phyloP scores from a whole-genome alignment of 2,113 vertebrate species.

The human region GRCh38 chr9:23589501-23590000 shows the following conservation, averaged over 20 bases:
- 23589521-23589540: background rate
- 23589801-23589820: background rate
- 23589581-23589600: background rate
- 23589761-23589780: background rate
- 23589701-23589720: background rate
- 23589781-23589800: background rate
- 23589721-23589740: background rate
- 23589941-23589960: background rate
- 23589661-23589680: background rate
- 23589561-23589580: background rate
- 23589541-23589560: background rate
- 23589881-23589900: background rate
- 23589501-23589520: background rate
- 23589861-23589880: background rate
- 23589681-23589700: background rate
- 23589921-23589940: background rate
- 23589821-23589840: background rate
- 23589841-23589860: background rate
- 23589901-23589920: background rate
- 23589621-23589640: background rate
- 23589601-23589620: background rate
- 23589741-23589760: background rate
- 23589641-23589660: background rate
- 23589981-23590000: background rate
- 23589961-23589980: background rate